Evolutionary conservation across 2,113 vertebrate species (phyloP).

Genomic region (Uropsilus gracilis): DNA sequence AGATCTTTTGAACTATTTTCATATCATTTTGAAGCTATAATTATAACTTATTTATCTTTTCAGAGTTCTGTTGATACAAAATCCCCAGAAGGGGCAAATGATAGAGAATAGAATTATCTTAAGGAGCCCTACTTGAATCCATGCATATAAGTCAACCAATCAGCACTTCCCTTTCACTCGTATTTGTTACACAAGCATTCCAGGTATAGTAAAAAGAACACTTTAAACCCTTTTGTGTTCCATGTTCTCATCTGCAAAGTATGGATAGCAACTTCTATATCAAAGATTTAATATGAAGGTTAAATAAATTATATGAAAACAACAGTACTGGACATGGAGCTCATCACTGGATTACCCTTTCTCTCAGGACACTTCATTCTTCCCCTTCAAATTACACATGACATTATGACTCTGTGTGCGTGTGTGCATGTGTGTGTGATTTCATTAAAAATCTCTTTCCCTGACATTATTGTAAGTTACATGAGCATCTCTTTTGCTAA

Average conservation of each 20-base stretch:
- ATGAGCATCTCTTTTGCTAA: background rate
- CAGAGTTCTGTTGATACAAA: background rate
- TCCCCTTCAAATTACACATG: background rate
- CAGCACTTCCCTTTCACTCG: background rate
- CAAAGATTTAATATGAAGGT: background rate
- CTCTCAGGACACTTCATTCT: background rate
- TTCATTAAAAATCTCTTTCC: background rate
- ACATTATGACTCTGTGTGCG: background rate
- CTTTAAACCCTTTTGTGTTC: background rate
- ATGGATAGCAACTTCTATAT: background rate
- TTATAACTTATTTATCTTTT: background rate
- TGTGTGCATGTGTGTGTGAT: too few species aligned
- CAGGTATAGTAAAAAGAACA: background rate
- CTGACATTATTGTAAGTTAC: background rate
- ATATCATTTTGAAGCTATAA: background rate
- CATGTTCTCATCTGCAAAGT: background rate
- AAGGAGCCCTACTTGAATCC: background rate
- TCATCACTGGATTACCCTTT: background rate
- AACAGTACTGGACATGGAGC: background rate
- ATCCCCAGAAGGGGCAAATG: background rate
- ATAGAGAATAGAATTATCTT: background rate
- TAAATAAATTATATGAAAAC: background rate
- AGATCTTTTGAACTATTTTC: constrained; percentile 2
- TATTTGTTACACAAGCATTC: background rate
- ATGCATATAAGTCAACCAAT: background rate